Evolutionary conservation across 2,888 invertebrate genomes (phyloP), one percentile per base, ranked within the genome.

Genomic region (Brenthis daphne): DNA sequence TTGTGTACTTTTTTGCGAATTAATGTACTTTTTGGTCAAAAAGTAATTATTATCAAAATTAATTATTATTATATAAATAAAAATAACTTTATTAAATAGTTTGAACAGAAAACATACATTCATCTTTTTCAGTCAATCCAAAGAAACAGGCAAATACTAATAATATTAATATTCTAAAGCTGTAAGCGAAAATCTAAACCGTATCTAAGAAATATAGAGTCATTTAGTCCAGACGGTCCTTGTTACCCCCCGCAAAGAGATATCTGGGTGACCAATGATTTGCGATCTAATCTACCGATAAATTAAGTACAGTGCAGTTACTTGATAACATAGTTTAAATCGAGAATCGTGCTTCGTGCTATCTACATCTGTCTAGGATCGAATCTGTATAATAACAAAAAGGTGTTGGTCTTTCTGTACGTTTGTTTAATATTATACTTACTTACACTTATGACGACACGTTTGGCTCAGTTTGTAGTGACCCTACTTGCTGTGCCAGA

Each of bases 211-310:
- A 54, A 13, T 20, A 54, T 13, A 13, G 20, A 6, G 13, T 54
- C 53, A 12, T 47, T 60, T n/a, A 29, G 14, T 11, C 1, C 58
- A n/a, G 14, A 33, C 58, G 48, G 29, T 48, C 24, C 48, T 60
- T 12, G 6, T 4, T 2, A 48, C 58, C 58, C 58, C 48, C 58
- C 58, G 58, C 58, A 29, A 48, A 29, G 58, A n/a, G 24, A 47
- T 48, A 58, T 58, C 58, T 58, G n/a, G 24, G 14, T 24, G 57
- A 58, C 20, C 57, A 48, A 48, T 48, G n/a, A 14, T 58, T 48
- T 58, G 24, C 48, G 58, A 60, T 60, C n/a, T 60, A 48, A 60
- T 48, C 48, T 60, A 29, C 58, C 29, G 48, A 60, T 60, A 50
- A 50, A 60, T 60, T 50, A 60, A 60, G 48, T 20, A 29, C 57